Evolutionary conservation across 2,797 vertebrate species (phyloP).

Genomic region (Cyclopterus lumpus): DNA sequence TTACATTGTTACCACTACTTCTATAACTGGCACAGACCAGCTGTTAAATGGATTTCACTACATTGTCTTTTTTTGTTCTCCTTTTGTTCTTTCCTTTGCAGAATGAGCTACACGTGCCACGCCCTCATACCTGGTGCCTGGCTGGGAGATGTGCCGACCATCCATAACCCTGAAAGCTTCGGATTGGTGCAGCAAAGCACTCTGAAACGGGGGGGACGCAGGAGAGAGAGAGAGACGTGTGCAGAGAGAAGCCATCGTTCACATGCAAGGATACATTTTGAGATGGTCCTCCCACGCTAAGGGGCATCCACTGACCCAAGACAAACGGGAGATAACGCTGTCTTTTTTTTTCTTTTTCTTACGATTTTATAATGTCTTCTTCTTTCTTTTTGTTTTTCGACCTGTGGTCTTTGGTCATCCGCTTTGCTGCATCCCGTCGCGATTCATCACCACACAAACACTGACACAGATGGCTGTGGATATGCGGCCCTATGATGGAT

Average conservation of each 20-base stretch:
- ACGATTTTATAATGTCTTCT: conserved; percentile 54
- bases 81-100: conserved; percentile 54
- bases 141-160: conserved; percentile 83
- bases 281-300: conserved; percentile 26
- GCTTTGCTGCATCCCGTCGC: conserved; percentile 53
- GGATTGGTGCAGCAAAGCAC: conserved; percentile 35
- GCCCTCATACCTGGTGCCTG: conserved; percentile 85
- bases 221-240: conserved; percentile 26
- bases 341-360: conserved; percentile 38
- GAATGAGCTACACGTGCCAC: conserved; percentile 86
- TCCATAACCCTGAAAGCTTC: conserved; percentile 64
- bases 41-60: conserved; percentile 59
- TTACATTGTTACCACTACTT: conserved; percentile 65
- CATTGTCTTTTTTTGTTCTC: conserved; percentile 18
- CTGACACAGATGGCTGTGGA: conserved; percentile 30
- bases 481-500: conserved; percentile 16
- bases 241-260: conserved; percentile 46
- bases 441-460: conserved; percentile 43
- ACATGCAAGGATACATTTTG: conserved; percentile 38
- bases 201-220: conserved; percentile 23
- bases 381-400: conserved; percentile 12
- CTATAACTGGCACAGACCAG: conserved; percentile 39
- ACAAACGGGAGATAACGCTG: conserved; percentile 24
- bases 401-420: conserved; percentile 47
- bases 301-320: conserved; percentile 27